Evolutionary conservation across 1,140 invertebrate species (phyloP), one percentile per base, ranked within the genome.

Genomic region (Hirudo medicinalis): DNA sequence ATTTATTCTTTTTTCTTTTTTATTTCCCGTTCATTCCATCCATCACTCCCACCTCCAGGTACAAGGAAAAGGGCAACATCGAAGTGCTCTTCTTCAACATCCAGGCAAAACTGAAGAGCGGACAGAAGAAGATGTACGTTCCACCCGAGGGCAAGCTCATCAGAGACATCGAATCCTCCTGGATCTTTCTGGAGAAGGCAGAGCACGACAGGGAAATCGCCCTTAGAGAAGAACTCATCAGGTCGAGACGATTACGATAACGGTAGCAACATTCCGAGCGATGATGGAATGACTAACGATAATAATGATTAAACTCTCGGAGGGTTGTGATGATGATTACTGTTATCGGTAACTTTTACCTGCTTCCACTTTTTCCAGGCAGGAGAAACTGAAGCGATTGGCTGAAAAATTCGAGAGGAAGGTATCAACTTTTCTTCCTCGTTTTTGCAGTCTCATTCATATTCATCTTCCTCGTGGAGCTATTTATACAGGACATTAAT

Each of bases 351-450:
- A 36, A 6, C 32, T 36, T 49, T 49, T 17, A 49, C 43, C 15
- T 17, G 11, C 43, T 15, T 49, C 43, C 2, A 36, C 9, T 17
- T 49, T 17, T 49, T 32, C 71, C 73, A 79, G 83, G 71, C 94
- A 97, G 79, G 93, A 98, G 81, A 85, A 91, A 72, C 83, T 99
- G 1, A 94, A 98, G 79, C 92, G 95, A 78, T 84, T 97, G 27
- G 95, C 95, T 76, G 91, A 93, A 79, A 92, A 94, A 79, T 99
- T 99, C 83, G 90, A 93, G 77, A 88, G 90, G 76, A 99, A 99
- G 83, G 88, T 89, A 72, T 4, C 25, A 25, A 63, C 19, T n/a
- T 4, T 19, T 25, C 6, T 19, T 63, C 4, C 2, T 25, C 3
- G 29, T 63, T 8, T 60, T 60, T 60, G 27, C 15, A 4, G 15